phyloP scores from a whole-genome alignment of 2,888 invertebrate genomes.

The Caenorhabditis angaria region DNA sequence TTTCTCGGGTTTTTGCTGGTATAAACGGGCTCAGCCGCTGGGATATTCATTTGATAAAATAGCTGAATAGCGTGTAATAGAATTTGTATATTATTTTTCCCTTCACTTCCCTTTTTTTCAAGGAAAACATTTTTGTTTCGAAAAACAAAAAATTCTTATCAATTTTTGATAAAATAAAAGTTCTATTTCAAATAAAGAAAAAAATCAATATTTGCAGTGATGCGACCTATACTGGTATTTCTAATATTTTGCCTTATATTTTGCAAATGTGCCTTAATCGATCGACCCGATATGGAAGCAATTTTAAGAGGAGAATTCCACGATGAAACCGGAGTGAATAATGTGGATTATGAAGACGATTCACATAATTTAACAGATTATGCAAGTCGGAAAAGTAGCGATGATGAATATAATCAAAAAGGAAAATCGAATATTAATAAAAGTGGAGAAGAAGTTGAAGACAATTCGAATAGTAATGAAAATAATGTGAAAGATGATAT shows the following conservation, averaged over 20 bases:
- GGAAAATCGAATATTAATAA: constrained; percentile 3
- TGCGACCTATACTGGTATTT: constrained; percentile 29
- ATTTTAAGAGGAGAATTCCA: constrained; percentile 34
- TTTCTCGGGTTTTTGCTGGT: neutral
- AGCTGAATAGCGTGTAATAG: too few species aligned
- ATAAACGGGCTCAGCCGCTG: too few species aligned
- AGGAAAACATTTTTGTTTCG: too few species aligned
- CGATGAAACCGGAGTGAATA: constrained; percentile 20
- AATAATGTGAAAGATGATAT: constrained; percentile 38
- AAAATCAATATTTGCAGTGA: constrained; percentile 5
- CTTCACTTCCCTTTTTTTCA: too few species aligned
- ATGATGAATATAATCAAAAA: constrained; percentile 23
- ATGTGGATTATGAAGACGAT: constrained; percentile 35
- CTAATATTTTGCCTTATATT: constrained; percentile 12
- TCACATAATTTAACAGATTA: constrained; percentile 37
- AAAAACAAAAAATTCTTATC: too few species aligned
- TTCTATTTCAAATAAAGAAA: neutral
- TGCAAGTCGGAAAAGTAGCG: constrained; percentile 29
- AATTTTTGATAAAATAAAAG: too few species aligned
- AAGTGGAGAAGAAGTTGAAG: constrained; percentile 28
- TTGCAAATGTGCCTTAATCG: constrained; percentile 2
- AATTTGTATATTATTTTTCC: too few species aligned
- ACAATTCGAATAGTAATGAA: constrained; percentile 9
- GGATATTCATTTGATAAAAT: neutral
- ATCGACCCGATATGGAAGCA: constrained; percentile 12